Base-by-base conservation (phyloP, 1,140 invertebrate genomes). In the Watersipora subatra region DNA sequence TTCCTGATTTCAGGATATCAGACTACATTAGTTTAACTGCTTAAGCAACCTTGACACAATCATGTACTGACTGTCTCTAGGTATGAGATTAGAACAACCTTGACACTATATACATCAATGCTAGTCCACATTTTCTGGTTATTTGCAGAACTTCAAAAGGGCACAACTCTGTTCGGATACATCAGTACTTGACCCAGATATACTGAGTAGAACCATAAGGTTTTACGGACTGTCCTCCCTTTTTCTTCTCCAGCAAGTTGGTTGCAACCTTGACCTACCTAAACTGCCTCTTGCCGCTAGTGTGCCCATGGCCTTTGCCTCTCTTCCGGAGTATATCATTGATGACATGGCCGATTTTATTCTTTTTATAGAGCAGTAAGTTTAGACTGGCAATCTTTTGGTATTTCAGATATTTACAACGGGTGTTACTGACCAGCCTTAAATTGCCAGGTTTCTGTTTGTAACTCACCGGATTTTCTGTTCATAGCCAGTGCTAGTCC, bases 261-360 rank as follows among this genome's bases (percentile, higher is more conserved):
- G 58, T 12, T 24, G 58, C 22, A 59, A 59, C 58, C 7, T 22
- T 59, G 58, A 12, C 7, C 22, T 24, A 46, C 34, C 34, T 46
- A 64, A 62, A 46, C 64, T 86, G 66, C 85, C 85, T 61, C 78
- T 87, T 1, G 81, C 83, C 12, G 72, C 73, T 67, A 85, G 84
- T 65, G 80, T 87, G 61, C 84, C 89, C 26, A 84, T 85, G 74
- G 82, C 86, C 68, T 97, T 96, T 83, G 86, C 88, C 61, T 89
- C 78, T 15, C 69, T 93, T 70, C 94, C 94, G 20, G 93, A 97
- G 80, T 96, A 92, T 89, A 96, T 94, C 76, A 86, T 96, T 58
- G 93, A 97, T 77, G 93, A 97, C 78, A 89, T 97, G 66, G 92
- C 93, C 20, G 93, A 97, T 77, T 94, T 94, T 80, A 84, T 96